Conservation (phyloP, 2,797 vertebrate genomes). For the Spea hammondii region DNA sequence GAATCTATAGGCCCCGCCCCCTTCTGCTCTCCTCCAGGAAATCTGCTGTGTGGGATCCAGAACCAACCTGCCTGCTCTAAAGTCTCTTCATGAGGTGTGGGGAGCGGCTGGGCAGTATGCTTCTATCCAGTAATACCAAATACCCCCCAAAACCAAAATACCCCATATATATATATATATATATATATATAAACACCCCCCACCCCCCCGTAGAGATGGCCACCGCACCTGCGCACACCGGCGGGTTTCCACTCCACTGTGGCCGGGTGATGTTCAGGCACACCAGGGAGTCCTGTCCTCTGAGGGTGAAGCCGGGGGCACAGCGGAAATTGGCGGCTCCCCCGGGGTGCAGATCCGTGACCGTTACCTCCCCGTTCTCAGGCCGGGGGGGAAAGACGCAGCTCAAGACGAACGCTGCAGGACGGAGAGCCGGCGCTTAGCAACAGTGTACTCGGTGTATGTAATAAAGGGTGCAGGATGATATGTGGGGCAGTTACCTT, state of each 20-base stretch:
- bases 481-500: conserved; percentile 70
- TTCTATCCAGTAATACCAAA: too few relatives aligned
- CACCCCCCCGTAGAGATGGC: neutral
- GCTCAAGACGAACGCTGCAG: conserved; percentile 81
- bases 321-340: conserved; percentile 88
- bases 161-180: too few relatives aligned
- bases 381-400: conserved; percentile 83
- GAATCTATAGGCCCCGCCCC: neutral
- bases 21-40: neutral
- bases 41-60: too few relatives aligned
- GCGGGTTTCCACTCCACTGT: conserved; percentile 77
- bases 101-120: too few relatives aligned
- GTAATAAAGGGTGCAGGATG: neutral
- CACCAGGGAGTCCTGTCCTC: conserved; percentile 80
- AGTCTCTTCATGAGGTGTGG: too few relatives aligned
- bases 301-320: conserved; percentile 83
- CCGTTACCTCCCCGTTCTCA: conserved; percentile 81
- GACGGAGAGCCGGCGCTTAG: neutral
- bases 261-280: conserved; percentile 84
- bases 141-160: too few relatives aligned
- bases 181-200: neutral
- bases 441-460: neutral
- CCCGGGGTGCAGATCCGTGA: conserved; percentile 86
- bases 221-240: conserved; percentile 63
- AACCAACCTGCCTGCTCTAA: too few relatives aligned